Percentiles rank a stretch among this genome's conserved stretches.
phyloP scores from a whole-genome alignment of 1,140 invertebrate genomes.

The Philopotamus ludificatus region DNA sequence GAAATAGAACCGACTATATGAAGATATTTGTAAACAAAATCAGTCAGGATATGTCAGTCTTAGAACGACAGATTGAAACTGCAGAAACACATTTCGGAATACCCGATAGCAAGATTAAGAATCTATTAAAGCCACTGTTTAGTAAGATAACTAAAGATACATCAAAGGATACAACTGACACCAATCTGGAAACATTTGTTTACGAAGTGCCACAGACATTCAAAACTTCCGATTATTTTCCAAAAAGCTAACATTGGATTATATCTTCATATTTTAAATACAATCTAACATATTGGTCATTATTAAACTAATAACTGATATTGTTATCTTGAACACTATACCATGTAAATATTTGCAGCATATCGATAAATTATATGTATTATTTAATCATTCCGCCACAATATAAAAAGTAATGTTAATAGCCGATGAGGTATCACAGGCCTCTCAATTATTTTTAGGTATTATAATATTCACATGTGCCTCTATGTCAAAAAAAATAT shows the following conservation, averaged over 20 bases:
- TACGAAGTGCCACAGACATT: constrained; percentile 44
- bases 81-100: constrained; percentile 52
- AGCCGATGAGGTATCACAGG: too few relatives aligned
- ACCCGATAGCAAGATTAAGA: constrained; percentile 52
- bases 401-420: too few relatives aligned
- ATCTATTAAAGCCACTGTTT: constrained; percentile 51
- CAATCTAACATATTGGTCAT: background rate
- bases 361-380: too few relatives aligned
- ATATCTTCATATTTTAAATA: background rate
- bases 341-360: too few relatives aligned
- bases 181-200: constrained; percentile 23
- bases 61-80: constrained; percentile 53
- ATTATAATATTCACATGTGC: too few relatives aligned
- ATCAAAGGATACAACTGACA: constrained; percentile 6
- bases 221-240: constrained; percentile 51
- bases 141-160: constrained; percentile 46
- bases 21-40: constrained; percentile 48
- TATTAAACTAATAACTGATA: too few relatives aligned
- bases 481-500: too few relatives aligned
- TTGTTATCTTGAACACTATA: too few relatives aligned
- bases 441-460: too few relatives aligned
- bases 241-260: constrained; percentile 21
- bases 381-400: too few relatives aligned
- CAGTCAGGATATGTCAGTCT: constrained; percentile 47
- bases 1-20: constrained; percentile 50